phyloP scores from a whole-genome alignment of 1,140 invertebrate species.

The Frieseomelitta varia region DNA sequence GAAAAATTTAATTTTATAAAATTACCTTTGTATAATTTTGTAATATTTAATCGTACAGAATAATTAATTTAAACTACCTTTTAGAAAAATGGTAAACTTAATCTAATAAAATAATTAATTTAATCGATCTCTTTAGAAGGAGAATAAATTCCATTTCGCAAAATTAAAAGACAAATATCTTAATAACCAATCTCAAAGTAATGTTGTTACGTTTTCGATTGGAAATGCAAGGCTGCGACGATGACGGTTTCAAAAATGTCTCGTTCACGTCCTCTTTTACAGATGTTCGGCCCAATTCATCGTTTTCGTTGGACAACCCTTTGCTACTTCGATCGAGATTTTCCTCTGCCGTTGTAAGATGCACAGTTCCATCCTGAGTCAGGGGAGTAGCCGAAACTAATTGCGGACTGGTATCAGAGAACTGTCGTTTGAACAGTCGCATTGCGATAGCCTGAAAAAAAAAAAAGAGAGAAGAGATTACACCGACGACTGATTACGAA shows the following conservation, averaged over 20 bases:
- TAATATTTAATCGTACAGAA: too few species aligned
- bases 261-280: constrained; percentile 29
- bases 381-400: constrained; percentile 82
- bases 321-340: not conserved
- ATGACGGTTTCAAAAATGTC: not conserved
- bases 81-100: too few species aligned
- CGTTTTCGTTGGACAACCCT: constrained; percentile 12
- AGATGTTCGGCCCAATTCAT: not conserved
- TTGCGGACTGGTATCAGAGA: constrained; percentile 82
- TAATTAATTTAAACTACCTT: too few species aligned
- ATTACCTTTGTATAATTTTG: too few species aligned
- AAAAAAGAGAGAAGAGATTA: too few species aligned
- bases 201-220: constrained; percentile 64
- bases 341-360: constrained; percentile 31
- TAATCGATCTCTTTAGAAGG: too few species aligned
- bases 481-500: not conserved
- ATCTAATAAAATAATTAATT: too few species aligned
- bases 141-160: too few species aligned
- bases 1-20: too few species aligned
- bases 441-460: constrained; percentile 69
- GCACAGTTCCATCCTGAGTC: constrained; percentile 73
- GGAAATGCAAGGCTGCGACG: constrained; percentile 42
- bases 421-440: constrained; percentile 82
- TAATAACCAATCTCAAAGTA: too few species aligned
- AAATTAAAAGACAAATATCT: too few species aligned